Evolutionary conservation across 2,797 vertebrate genomes (phyloP).

Genomic region (Natrix natrix): DNA sequence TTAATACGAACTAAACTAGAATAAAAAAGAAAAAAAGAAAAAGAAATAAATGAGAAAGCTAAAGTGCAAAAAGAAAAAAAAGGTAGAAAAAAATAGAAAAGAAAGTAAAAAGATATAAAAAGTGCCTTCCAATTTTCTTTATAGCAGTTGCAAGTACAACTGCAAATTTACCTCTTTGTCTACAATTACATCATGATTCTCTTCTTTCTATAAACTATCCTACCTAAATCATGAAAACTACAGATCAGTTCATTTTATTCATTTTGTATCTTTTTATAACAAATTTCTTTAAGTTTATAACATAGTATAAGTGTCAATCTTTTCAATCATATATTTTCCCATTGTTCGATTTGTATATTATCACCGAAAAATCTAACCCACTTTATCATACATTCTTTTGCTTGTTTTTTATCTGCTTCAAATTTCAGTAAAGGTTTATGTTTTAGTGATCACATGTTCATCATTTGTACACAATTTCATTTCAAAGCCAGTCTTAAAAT

Average conservation of each 20-base stretch:
- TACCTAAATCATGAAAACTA: not conserved
- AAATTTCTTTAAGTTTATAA: not conserved
- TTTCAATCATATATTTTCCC: not conserved
- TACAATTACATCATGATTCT: not conserved
- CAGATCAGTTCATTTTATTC: not conserved
- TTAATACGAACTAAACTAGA: not conserved
- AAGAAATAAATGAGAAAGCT: not conserved
- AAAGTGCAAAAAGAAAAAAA: not conserved
- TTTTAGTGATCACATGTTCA: not conserved
- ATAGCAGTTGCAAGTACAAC: not conserved
- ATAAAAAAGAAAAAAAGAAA: not conserved
- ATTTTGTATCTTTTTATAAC: not conserved
- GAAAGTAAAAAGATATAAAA: not conserved
- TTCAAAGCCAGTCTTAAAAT: not conserved
- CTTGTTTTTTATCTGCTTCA: not conserved
- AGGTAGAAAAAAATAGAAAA: not conserved
- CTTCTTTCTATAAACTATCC: not conserved
- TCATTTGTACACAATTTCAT: not conserved
- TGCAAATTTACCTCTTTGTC: not conserved
- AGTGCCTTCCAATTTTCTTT: not conserved
- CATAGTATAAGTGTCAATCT: not conserved
- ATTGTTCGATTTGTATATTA: not conserved
- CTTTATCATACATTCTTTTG: not conserved
- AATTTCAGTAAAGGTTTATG: not conserved
- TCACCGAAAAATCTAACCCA: not conserved